Evolutionary conservation across 2,888 invertebrate genomes (phyloP).

Genomic region (Mesorhabditis belari): DNA sequence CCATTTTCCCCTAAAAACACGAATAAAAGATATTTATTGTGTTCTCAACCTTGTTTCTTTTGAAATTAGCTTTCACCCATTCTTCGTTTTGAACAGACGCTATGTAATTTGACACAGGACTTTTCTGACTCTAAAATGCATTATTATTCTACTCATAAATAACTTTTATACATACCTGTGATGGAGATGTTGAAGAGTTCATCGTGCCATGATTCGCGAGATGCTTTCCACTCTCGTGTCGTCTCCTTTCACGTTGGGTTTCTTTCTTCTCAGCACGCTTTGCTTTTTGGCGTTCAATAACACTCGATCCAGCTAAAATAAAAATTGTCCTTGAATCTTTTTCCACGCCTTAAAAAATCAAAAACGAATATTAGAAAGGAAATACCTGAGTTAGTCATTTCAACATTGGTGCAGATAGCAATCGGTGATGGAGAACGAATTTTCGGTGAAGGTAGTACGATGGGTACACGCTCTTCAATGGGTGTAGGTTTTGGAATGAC

Average conservation of each 20-base stretch:
- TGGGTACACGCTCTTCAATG: neutral
- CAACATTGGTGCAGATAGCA: neutral
- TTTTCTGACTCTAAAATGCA: neutral
- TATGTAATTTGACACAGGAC: slow-evolving; percentile 4
- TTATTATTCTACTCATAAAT: no score
- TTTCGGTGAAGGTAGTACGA: neutral
- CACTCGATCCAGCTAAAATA: no score
- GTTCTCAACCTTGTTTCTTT: slow-evolving; percentile 10
- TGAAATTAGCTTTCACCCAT: slow-evolving; percentile 26
- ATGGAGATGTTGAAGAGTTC: no score
- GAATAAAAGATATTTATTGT: no score
- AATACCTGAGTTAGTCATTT: no score
- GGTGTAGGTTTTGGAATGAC: neutral
- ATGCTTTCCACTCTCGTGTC: neutral
- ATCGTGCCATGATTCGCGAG: no score
- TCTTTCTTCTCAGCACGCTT: neutral
- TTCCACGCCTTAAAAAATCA: no score
- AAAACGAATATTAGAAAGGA: no score
- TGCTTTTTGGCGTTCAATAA: neutral
- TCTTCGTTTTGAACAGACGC: slow-evolving; percentile 19
- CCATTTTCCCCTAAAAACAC: slow-evolving; percentile 1
- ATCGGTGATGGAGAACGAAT: neutral
- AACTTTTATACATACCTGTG: no score
- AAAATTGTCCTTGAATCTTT: no score
- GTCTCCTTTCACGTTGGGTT: neutral